phyloP scores from a whole-genome alignment of 2,113 vertebrate genomes.

The Candoia aspera region DNA sequence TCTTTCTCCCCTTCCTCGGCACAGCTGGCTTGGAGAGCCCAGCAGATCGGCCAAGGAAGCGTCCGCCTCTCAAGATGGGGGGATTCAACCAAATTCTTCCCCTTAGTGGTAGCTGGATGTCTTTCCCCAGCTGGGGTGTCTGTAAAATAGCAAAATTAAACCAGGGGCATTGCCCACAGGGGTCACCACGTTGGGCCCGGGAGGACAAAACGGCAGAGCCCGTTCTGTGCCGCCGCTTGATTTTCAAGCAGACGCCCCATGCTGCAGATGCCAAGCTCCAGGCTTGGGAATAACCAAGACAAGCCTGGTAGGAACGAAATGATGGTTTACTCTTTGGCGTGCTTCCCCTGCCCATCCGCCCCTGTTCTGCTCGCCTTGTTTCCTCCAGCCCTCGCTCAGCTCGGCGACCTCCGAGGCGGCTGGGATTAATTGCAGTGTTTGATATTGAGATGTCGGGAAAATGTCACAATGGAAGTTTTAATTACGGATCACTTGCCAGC shows the following conservation, averaged over 20 bases:
- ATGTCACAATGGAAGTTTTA: conserved; percentile 42
- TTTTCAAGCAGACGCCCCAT: too few relatives aligned
- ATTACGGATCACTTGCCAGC: conserved; percentile 20
- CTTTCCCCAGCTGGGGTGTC: background rate
- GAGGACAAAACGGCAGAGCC: background rate
- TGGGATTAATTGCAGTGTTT: conserved; percentile 34
- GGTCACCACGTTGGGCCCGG: too few relatives aligned
- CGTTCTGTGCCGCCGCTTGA: background rate
- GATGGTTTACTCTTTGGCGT: too few relatives aligned
- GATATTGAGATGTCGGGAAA: conserved; percentile 38
- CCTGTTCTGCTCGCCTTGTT: too few relatives aligned
- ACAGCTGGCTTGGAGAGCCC: background rate
- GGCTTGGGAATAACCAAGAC: too few relatives aligned
- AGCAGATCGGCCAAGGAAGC: background rate
- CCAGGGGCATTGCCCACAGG: background rate
- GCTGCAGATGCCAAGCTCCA: too few relatives aligned
- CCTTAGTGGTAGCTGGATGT: background rate
- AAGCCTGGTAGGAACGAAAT: too few relatives aligned
- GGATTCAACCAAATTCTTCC: background rate
- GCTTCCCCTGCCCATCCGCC: fast-evolving
- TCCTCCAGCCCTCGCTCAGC: background rate
- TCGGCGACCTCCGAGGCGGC: background rate
- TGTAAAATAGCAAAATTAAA: background rate
- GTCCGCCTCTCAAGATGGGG: background rate
- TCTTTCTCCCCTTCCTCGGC: background rate